phyloP scores from a whole-genome alignment of 1,140 invertebrate species.

The Drosophila funebris region DNA sequence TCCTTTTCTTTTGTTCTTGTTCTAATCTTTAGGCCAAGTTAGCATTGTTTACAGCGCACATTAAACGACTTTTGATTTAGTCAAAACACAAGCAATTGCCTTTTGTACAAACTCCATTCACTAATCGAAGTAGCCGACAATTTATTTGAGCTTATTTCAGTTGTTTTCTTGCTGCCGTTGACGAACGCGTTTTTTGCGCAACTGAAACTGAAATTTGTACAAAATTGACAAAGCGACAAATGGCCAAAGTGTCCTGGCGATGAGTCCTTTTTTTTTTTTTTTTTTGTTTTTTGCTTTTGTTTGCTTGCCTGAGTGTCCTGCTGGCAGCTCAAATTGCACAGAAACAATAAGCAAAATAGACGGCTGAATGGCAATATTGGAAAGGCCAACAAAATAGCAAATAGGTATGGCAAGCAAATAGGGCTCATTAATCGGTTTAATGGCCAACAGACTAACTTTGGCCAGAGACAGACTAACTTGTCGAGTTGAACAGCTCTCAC shows the following conservation, averaged over 20 bases:
- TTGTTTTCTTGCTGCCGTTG: slow-evolving; percentile 56
- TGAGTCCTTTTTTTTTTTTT: slow-evolving; percentile 5
- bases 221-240: slow-evolving; percentile 68
- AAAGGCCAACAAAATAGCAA: slow-evolving; percentile 24
- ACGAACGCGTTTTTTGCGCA: slow-evolving; percentile 72
- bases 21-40: slow-evolving; percentile 61
- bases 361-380: slow-evolving; percentile 26
- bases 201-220: slow-evolving; percentile 67
- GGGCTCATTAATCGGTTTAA: slow-evolving; percentile 79
- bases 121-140: too few relatives aligned
- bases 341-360: slow-evolving; percentile 67
- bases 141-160: slow-evolving; percentile 7
- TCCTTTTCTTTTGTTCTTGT: slow-evolving; percentile 11
- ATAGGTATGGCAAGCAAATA: slow-evolving; percentile 71
- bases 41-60: slow-evolving; percentile 66
- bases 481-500: background rate
- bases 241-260: background rate
- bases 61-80: slow-evolving; percentile 62
- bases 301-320: slow-evolving; percentile 52
- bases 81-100: slow-evolving; percentile 26
- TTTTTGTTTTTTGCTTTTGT: slow-evolving; percentile 40
- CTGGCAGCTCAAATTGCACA: slow-evolving; percentile 75
- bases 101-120: slow-evolving; percentile 12
- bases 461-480: slow-evolving; percentile 47
- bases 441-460: slow-evolving; percentile 43